These are phyloP conservation scores for Diloba caeruleocephala DNA, from an alignment of 2,888 invertebrate genomes.

Conservation along the genomic window DNA sequence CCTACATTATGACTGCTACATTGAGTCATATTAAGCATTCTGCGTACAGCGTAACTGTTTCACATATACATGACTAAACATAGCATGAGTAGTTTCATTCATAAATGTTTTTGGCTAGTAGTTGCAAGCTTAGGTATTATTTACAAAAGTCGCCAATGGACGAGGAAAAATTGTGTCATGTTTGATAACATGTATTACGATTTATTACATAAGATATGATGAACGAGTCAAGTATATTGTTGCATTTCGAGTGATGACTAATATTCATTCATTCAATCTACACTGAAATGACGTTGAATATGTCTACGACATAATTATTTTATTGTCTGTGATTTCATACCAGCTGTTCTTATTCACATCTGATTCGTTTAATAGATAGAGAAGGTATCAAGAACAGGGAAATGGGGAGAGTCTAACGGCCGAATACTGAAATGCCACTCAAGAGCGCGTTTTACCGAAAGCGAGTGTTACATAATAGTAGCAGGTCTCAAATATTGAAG, in stretches of 20 bases:
- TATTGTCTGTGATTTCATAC: too few species aligned
- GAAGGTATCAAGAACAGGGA: too few species aligned
- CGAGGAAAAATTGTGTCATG: slow-evolving; percentile 51
- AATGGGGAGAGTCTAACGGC: too few species aligned
- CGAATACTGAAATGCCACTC: too few species aligned
- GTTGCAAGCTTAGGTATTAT: slow-evolving; percentile 32
- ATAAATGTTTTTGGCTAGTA: slow-evolving; percentile 66
- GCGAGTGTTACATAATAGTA: too few species aligned
- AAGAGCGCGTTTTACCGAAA: too few species aligned
- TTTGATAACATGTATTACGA: slow-evolving; percentile 55
- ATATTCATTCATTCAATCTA: slow-evolving; percentile 17
- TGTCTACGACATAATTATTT: not conserved
- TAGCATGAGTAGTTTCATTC: slow-evolving; percentile 77
- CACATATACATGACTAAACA: slow-evolving; percentile 74
- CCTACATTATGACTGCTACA: slow-evolving; percentile 43
- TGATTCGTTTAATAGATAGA: too few species aligned
- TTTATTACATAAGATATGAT: slow-evolving; percentile 31
- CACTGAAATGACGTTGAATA: not conserved
- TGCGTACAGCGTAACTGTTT: slow-evolving; percentile 66
- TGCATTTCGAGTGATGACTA: slow-evolving; percentile 24
- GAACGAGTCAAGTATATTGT: slow-evolving; percentile 3
- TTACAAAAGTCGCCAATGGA: slow-evolving; percentile 27
- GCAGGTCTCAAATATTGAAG: too few species aligned
- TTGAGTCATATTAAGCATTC: slow-evolving; percentile 71
- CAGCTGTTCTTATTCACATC: too few species aligned